Conservation (phyloP, 2,113 vertebrate genomes). For the Uria lomvia region DNA sequence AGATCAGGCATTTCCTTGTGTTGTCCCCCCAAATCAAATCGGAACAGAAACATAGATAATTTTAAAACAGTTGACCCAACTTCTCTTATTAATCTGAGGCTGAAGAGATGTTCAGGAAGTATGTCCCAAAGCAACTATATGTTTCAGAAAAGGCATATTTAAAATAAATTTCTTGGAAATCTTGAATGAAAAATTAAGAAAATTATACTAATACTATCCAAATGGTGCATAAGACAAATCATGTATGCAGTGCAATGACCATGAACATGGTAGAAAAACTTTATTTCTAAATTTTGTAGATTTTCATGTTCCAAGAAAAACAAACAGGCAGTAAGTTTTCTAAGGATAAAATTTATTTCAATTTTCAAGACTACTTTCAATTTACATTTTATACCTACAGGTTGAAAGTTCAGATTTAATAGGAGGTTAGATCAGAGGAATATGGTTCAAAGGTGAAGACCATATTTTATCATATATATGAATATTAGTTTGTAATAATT, state of each 20-base stretch:
- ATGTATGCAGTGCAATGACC: neutral
- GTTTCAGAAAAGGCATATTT: neutral
- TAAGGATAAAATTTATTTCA: neutral
- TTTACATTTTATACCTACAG: neutral
- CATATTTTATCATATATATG: neutral
- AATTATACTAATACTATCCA: neutral
- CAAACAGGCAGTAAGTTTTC: neutral
- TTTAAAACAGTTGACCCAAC: neutral
- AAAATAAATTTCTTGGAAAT: neutral
- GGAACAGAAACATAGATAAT: neutral
- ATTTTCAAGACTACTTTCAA: neutral
- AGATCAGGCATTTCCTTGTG: neutral
- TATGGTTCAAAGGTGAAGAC: neutral
- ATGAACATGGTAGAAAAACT: neutral
- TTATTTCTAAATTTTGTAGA: neutral
- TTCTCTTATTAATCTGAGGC: neutral
- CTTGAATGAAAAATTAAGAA: neutral
- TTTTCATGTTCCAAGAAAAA: neutral
- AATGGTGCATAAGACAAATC: neutral
- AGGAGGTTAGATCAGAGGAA: neutral
- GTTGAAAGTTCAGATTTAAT: neutral
- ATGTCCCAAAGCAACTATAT: neutral
- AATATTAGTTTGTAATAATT: neutral
- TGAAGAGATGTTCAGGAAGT: neutral
- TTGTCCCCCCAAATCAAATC: neutral